Evolutionary conservation across 2,888 invertebrate species (phyloP).

Genomic region (Nasonovia ribisnigri): DNA sequence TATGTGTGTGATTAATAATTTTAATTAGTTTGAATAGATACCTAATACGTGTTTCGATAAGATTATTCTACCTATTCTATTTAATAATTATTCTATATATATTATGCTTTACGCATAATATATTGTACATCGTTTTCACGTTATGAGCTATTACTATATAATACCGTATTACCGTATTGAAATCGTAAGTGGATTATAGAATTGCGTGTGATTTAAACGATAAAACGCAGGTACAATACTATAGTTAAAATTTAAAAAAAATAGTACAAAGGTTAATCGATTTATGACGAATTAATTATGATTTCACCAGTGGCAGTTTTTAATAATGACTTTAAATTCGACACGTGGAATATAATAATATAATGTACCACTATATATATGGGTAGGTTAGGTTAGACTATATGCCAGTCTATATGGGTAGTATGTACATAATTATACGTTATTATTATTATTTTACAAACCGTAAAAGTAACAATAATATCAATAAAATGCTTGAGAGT

Average conservation of each 20-base stretch:
- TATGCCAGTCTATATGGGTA: neutral
- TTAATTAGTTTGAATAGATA: neutral
- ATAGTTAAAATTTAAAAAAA: neutral
- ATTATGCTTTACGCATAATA: neutral
- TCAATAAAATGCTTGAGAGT: neutral
- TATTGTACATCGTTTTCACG: neutral
- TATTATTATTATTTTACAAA: neutral
- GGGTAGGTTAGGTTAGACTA: no score
- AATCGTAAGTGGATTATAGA: neutral
- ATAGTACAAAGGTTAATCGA: neutral
- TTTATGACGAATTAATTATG: slow-evolving; percentile 23
- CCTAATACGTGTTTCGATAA: neutral
- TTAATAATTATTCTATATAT: neutral
- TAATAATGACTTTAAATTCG: neutral
- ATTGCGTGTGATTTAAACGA: neutral
- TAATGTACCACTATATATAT: neutral
- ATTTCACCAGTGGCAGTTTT: neutral
- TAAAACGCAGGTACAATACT: neutral
- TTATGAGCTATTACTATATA: neutral
- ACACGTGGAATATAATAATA: neutral
- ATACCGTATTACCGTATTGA: neutral
- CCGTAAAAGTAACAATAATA: neutral
- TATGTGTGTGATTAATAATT: neutral
- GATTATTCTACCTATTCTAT: neutral
- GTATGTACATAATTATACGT: neutral